Evolutionary conservation across 2,888 invertebrate species (phyloP), one percentile per base, ranked within the genome.

Genomic region (Agonum fuliginosum): DNA sequence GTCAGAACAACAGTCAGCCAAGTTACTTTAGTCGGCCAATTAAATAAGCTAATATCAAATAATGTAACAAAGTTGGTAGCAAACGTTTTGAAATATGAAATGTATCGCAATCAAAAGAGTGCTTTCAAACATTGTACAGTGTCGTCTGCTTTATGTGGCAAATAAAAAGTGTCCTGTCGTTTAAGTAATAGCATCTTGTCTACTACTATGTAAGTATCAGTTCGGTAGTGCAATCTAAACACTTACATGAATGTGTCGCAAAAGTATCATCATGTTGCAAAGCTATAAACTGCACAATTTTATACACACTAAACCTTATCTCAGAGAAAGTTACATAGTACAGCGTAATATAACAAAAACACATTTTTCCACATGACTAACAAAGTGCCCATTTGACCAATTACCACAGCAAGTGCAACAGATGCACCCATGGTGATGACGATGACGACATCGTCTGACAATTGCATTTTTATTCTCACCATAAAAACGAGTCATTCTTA

Each of bases 401-500:
- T 73, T 73, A 58, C 30, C 34, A 58, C 22, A 8, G 20, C 30
- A 73, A 34, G 73, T 73, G 73, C 73, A 73, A 37, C 73, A 73
- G 58, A 73, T 73, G 73, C 73, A 41, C 12, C 41, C n/a, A n/a
- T n/a, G n/a, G n/a, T n/a, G n/a, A n/a, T n/a, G n/a, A 41, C 17
- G n/a, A 73, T 73, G 73, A 73, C 58, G 48, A 58, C 51, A 73
- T 27, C 12, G 73, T 54, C 73, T 73, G 58, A 58, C 73, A 73
- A 73, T 73, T 73, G 73, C 73, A 73, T 73, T 58, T 51, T 43
- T 46, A 30, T 46, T 41, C 20, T 14, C 46, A 46, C n/a, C 54
- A 24, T 37, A 54, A 54, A 19, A 54, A 20, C 1, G 3, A 2
- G n/a, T 30, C 3, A 30, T 30, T 30, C 30, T 30, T 3, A 6